Percentiles rank a stretch among this genome's conserved stretches.
Conservation (phyloP, 2,113 vertebrate species). For the Periophthalmus modestus region DNA sequence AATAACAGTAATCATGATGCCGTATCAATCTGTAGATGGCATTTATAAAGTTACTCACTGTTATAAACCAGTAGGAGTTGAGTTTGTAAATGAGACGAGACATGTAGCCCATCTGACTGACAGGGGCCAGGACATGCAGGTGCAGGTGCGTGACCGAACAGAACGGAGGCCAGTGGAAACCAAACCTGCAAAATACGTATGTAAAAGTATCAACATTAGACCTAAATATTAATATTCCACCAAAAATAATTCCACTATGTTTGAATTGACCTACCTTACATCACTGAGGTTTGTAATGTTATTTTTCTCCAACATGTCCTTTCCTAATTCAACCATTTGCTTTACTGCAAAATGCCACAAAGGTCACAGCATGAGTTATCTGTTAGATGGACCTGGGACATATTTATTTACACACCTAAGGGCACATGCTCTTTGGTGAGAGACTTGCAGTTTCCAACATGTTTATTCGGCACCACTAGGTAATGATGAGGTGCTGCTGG, state of each 20-base stretch:
- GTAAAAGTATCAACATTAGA: not conserved
- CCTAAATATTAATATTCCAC: not conserved
- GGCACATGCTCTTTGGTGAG: constrained; percentile 82
- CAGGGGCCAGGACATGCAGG: constrained; percentile 93
- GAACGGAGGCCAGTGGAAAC: constrained; percentile 95
- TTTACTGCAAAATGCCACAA: constrained; percentile 76
- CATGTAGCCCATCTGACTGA: constrained; percentile 86
- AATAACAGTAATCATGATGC: not conserved
- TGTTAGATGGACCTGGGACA: not conserved
- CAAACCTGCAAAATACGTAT: constrained; percentile 81
- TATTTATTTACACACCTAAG: constrained; percentile 74
- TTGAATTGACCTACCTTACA: constrained; percentile 78
- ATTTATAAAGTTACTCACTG: constrained; percentile 81
- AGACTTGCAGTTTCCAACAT: constrained; percentile 90
- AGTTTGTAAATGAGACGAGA: constrained; percentile 86
- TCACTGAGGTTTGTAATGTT: constrained; percentile 85
- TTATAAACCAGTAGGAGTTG: constrained; percentile 96
- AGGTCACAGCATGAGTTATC: not conserved
- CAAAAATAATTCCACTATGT: constrained; percentile 1
- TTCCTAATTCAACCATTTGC: constrained; percentile 87
- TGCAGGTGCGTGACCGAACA: constrained; percentile 92
- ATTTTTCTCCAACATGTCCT: constrained; percentile 85
- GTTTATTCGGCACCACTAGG: constrained; percentile 89
- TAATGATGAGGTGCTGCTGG: constrained; percentile 92
- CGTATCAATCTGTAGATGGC: not conserved